Evolutionary conservation across 2,113 vertebrate genomes (phyloP).

Genomic region (Irena cyanogastra): DNA sequence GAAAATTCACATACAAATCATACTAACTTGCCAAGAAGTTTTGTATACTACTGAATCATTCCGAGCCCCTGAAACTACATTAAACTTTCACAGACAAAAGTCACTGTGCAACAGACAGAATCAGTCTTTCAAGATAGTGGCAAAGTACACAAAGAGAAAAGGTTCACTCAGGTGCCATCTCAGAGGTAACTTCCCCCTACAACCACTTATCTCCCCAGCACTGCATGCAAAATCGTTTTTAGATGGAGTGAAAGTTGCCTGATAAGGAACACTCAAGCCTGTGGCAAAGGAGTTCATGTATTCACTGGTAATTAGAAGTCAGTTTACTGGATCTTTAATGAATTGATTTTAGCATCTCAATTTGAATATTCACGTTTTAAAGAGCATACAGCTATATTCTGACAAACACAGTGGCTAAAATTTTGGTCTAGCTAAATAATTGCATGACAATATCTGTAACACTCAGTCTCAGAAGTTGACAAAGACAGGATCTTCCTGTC

Average conservation of each 20-base stretch:
- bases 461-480: neutral
- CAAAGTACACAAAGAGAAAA: neutral
- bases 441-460: neutral
- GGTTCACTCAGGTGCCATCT: neutral
- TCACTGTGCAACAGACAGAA: slow-evolving; percentile 22
- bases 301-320: neutral
- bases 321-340: neutral
- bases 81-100: slow-evolving; percentile 31
- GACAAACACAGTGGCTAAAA: neutral
- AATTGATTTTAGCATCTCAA: neutral
- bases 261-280: neutral
- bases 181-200: neutral
- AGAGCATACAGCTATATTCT: neutral
- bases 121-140: neutral
- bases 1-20: slow-evolving; percentile 91
- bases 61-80: slow-evolving; percentile 67
- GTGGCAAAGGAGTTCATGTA: neutral
- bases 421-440: neutral
- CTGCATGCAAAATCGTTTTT: neutral
- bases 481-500: slow-evolving; percentile 14
- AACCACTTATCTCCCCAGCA: neutral
- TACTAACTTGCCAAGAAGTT: slow-evolving; percentile 72
- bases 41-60: slow-evolving; percentile 59
- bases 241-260: neutral
- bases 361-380: neutral